Evolutionary conservation across 1,140 invertebrate genomes (phyloP), one percentile per base, ranked within the genome.

Genomic region (Heliothis virescens): DNA sequence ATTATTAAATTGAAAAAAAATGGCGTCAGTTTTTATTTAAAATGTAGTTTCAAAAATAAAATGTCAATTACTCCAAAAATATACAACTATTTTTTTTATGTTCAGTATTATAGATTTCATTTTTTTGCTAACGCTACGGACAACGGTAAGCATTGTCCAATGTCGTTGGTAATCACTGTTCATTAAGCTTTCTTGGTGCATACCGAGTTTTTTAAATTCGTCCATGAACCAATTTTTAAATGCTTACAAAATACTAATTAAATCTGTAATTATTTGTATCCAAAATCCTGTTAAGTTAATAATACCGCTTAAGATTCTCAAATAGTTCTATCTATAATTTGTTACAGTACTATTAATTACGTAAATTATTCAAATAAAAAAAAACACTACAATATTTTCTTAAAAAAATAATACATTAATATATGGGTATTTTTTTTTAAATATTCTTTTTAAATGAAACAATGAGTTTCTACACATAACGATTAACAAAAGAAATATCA

Each of bases 181-280:
- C 47, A 75, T 75, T 75, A 62, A 15, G 72, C 57, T 75, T 75
- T 75, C 72, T 41, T 12, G 4, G 47, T 48, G 71, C 72, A 75
- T 75, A 60, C 55, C 7, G 18, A 13, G 57, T 75, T 75, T 75
- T 75, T 62, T 62, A 62, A 62, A 75, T 75, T 62, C 72, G 72
- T 75, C 47, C 47, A 15, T 75, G 41, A 50, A 62, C 55, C 55
- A 75, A 50, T 75, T 75, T 60, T 59, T 26, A 5, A n/a, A 34
- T 63, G 10, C 9, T 13, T 62, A 63, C 7, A 62, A 5, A 63
- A 10, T 63, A 16, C 2, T 34, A 41, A 41, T 12, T 9, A 63
- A 41, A 41, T n/a, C 16, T 57, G 53, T 57, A 18, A 18, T 57
- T 57, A 10, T 5, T 41, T 41, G 5, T 41, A 41, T 41, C 9